A percentile compares a stretch with the other conserved stretches of the same genome.
These are phyloP conservation scores for Aproaerema taeniolella DNA, from an alignment of 2,888 invertebrate genomes.

Conservation along the genomic window DNA sequence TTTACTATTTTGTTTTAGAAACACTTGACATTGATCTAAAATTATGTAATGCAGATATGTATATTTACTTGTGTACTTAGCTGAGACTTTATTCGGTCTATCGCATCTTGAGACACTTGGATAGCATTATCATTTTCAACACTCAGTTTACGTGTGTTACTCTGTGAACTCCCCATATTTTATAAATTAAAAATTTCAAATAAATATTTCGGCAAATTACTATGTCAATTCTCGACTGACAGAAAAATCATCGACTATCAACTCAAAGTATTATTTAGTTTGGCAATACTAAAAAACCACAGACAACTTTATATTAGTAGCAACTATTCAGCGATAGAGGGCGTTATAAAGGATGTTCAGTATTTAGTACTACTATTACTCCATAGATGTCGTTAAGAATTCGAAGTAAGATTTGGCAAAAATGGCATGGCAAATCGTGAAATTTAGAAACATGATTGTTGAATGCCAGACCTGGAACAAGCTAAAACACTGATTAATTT, in stretches of 20 bases:
- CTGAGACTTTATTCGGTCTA: slow-evolving; percentile 67
- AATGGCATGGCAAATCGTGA: too few relatives aligned
- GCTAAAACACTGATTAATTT: too few relatives aligned
- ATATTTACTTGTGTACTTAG: slow-evolving; percentile 60
- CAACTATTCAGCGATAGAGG: background rate
- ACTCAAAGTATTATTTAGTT: too few relatives aligned
- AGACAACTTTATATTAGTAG: slow-evolving; percentile 1
- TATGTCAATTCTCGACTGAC: slow-evolving; percentile 41
- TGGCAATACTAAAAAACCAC: background rate
- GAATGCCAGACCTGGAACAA: background rate
- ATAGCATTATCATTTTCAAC: slow-evolving; percentile 71
- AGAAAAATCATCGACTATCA: slow-evolving; percentile 3
- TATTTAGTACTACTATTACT: background rate
- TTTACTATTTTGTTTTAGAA: slow-evolving; percentile 35
- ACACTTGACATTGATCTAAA: slow-evolving; percentile 63
- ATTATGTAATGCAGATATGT: slow-evolving; percentile 66
- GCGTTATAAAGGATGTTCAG: background rate
- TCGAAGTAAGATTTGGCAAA: too few relatives aligned
- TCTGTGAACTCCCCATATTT: slow-evolving; percentile 78
- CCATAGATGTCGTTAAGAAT: background rate
- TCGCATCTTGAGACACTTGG: slow-evolving; percentile 68
- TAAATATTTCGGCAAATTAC: slow-evolving; percentile 53
- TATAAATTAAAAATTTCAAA: slow-evolving; percentile 44
- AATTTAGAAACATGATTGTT: background rate
- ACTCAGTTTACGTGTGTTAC: slow-evolving; percentile 68